phyloP scores from a whole-genome alignment of 2,113 vertebrate genomes.

The Corythaeola cristata region DNA sequence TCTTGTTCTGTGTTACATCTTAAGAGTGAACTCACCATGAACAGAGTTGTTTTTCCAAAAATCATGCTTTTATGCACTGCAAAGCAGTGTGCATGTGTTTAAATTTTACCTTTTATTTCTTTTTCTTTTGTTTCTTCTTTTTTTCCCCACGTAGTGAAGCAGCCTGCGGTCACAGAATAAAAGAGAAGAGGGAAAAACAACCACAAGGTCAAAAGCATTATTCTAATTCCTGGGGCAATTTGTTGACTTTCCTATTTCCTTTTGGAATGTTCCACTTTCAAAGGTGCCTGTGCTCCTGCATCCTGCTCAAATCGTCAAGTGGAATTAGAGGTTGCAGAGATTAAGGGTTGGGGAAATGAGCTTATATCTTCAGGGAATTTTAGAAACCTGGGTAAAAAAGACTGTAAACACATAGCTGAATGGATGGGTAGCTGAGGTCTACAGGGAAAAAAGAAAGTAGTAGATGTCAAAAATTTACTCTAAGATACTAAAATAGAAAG shows the following conservation, averaged over 20 bases:
- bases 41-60: background rate
- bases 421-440: background rate
- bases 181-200: background rate
- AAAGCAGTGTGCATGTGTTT: background rate
- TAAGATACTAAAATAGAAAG: background rate
- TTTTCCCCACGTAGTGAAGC: background rate
- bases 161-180: background rate
- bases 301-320: background rate
- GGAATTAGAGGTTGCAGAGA: constrained; percentile 15
- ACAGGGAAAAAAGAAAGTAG: background rate
- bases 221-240: background rate
- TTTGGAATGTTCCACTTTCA: constrained; percentile 4
- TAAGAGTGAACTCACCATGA: background rate
- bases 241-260: constrained; percentile 26
- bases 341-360: constrained; percentile 38
- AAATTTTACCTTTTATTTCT: background rate
- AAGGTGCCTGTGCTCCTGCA: background rate
- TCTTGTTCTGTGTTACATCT: background rate
- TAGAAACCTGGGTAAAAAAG: background rate
- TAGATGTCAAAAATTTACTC: background rate
- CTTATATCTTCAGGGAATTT: background rate
- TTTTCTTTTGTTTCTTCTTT: background rate
- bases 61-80: rapidly evolving
- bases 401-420: background rate
- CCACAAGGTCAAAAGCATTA: constrained; percentile 4